These are phyloP conservation scores for Prionailurus bengalensis DNA, from an alignment of 2,113 vertebrate species.

Conservation along the genomic window DNA sequence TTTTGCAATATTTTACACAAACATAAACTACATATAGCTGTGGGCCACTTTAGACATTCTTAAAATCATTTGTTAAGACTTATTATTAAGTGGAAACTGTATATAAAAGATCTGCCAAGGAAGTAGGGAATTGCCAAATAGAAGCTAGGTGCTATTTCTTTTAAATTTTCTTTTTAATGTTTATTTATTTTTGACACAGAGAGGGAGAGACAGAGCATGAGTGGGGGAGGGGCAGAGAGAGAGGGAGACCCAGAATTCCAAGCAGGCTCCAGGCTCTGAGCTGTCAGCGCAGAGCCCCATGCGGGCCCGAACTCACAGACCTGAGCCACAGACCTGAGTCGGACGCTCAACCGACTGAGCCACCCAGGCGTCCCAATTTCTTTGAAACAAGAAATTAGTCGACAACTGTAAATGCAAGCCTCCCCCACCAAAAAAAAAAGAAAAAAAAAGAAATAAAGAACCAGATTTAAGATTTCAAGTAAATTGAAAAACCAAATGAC, in stretches of 20 bases:
- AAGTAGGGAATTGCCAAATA: not conserved
- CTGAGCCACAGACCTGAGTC: too few relatives aligned
- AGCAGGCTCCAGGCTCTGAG: too few relatives aligned
- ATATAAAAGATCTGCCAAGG: not conserved
- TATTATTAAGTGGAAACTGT: not conserved
- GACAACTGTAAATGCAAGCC: not conserved
- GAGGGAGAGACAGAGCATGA: too few relatives aligned
- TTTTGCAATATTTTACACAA: not conserved
- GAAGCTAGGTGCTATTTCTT: not conserved
- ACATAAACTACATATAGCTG: not conserved
- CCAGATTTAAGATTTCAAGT: not conserved
- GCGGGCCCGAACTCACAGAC: too few relatives aligned
- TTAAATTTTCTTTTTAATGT: not conserved
- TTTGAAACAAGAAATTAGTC: conserved; percentile 12
- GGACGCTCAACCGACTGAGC: too few relatives aligned
- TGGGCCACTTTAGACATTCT: not conserved
- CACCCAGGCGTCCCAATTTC: not conserved
- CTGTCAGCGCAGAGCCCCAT: too few relatives aligned
- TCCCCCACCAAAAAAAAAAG: not conserved
- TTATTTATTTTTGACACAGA: too few relatives aligned
- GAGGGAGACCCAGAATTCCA: too few relatives aligned
- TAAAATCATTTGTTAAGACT: not conserved
- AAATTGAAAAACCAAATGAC: not conserved
- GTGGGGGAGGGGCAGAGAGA: too few relatives aligned
- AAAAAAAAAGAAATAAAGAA: not conserved